Conservation (phyloP, 1,140 invertebrate genomes). For the Sweltsa coloradensis region DNA sequence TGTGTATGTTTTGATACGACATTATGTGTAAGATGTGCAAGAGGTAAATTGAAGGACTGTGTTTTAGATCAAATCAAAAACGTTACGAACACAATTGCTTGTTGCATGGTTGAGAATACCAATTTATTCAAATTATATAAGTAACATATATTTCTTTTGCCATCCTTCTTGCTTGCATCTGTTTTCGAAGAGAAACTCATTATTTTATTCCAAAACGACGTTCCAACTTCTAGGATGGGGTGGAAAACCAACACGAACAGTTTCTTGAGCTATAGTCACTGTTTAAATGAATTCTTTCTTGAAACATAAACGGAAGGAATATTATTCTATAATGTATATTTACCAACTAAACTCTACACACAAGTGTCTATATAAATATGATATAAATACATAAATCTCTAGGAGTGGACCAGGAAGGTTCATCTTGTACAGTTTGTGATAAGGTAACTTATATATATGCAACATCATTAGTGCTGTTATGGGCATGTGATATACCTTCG, state of each 20-base stretch:
- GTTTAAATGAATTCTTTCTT: conserved; percentile 10
- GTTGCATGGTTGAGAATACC: not conserved
- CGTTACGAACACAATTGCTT: not conserved
- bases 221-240: conserved; percentile 8
- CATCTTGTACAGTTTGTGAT: conserved; percentile 13
- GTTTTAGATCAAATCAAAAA: too few species aligned
- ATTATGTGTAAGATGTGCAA: too few species aligned
- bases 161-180: not conserved
- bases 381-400: conserved; percentile 6
- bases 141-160: conserved; percentile 1
- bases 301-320: not conserved
- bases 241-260: conserved; percentile 6
- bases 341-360: conserved; percentile 8
- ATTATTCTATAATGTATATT: conserved; percentile 1
- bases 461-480: conserved; percentile 13
- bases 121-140: conserved; percentile 6
- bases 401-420: conserved; percentile 10
- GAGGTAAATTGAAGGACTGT: too few species aligned
- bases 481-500: conserved; percentile 11
- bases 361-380: conserved; percentile 12
- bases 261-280: conserved; percentile 4
- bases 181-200: not conserved
- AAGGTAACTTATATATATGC: conserved; percentile 7
- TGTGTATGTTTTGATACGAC: too few species aligned
- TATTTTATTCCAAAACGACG: conserved; percentile 1